phyloP scores from a whole-genome alignment of 53 echinoderm and acorn worm species.

The Henricia sp. region DNA sequence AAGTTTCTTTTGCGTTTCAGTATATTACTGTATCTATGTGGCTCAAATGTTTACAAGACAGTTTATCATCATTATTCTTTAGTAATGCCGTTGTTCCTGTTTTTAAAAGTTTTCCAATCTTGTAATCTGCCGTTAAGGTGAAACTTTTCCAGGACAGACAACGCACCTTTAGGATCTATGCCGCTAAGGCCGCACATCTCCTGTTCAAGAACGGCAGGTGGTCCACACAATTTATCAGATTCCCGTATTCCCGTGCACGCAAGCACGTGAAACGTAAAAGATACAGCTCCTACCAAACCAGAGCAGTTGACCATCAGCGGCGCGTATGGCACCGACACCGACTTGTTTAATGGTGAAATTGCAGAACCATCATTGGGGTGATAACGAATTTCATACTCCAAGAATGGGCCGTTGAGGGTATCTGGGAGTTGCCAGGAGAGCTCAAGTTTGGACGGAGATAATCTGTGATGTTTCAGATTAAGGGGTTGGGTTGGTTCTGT shows the following conservation, averaged over 20 bases:
- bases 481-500: conserved; percentile 22
- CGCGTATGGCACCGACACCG: not conserved
- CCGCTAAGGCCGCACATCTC: conserved; percentile 52
- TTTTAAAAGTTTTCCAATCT: no score
- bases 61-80: no score
- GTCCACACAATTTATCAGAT: not conserved
- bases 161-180: no score
- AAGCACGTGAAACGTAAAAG: conserved; percentile 23
- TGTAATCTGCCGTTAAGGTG: no score
- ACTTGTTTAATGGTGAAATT: not conserved
- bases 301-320: conserved; percentile 24
- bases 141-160: no score
- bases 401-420: conserved; percentile 2
- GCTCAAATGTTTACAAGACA: no score
- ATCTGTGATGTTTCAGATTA: not conserved
- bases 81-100: no score
- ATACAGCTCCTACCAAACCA: not conserved
- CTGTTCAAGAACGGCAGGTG: not conserved
- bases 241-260: not conserved
- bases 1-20: no score
- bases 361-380: not conserved
- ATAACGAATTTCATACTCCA: not conserved
- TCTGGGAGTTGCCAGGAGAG: conserved; percentile 16
- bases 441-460: not conserved
- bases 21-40: no score